Evolutionary conservation across 2,888 invertebrate genomes (phyloP), one percentile per base, ranked within the genome.

Genomic region (Drosophila siamana): DNA sequence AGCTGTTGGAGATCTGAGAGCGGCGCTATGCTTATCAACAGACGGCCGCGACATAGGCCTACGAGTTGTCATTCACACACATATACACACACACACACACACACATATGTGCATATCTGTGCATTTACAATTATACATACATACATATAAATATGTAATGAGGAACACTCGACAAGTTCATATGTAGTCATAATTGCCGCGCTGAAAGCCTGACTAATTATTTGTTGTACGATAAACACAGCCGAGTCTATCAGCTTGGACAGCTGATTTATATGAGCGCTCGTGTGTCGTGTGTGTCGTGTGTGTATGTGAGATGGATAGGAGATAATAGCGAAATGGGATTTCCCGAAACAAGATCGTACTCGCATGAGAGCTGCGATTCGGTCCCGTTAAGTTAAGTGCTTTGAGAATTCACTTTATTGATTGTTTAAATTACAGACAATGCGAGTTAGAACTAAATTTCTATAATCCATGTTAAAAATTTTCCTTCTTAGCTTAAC

Each of bases 21-120:
- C 69, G 63, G 75, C 82, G 72, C 71, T 79, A 51, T 66, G 73
- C 78, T 83, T 82, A 83, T 82, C 81, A 74, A 22, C 46, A 55
- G 44, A 33, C 43, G 33, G n/a, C 3, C 19, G n/a, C 33, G 2
- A 7, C 15, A 13, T 15, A 38, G 15, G 15, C 36, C 36, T 15
- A 15, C 6, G 13, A 38, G 30, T 30, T 3, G 2, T 28, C 9
- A 6, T 9, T n/a, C n/a, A n/a, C n/a, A n/a, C n/a, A 28, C 28
- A 67, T 26, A 40, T 40, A 15, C n/a, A 19, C 4, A 43, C 6
- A 41, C 24, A 36, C 6, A 22, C 7, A 6, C 13, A 13, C 6
- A 36, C 13, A 36, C 13, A 13, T 36, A 4, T 13, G 2, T 38
- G 36, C 13, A 38, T 41, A 41, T 41, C 4, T 19, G 5, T 41